phyloP scores from a whole-genome alignment of 35 echinoderm and acorn worm genomes.

The Anneissia japonica region DNA sequence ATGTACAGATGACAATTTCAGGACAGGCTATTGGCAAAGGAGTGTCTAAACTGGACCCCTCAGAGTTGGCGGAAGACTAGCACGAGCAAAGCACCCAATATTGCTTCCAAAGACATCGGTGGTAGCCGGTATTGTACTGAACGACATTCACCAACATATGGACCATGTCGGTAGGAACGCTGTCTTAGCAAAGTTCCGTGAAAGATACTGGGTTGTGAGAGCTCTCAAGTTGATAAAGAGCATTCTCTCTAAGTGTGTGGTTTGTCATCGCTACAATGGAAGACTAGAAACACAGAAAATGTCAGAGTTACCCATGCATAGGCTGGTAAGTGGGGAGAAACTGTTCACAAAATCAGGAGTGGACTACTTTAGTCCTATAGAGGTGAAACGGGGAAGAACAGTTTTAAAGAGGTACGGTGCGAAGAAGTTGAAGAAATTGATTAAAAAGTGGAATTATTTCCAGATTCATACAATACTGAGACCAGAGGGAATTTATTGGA shows the following conservation, averaged over 20 bases:
- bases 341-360: slow-evolving; percentile 46
- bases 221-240: slow-evolving; percentile 15
- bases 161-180: slow-evolving; percentile 34
- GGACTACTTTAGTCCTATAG: slow-evolving; percentile 49
- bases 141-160: slow-evolving; percentile 3
- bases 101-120: slow-evolving; percentile 11
- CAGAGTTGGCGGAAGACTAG: slow-evolving; percentile 37
- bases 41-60: neutral
- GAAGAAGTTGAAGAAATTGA: slow-evolving; percentile 6
- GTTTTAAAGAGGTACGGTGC: neutral
- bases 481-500: slow-evolving; percentile 1
- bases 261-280: slow-evolving; percentile 1
- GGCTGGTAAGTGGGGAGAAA: slow-evolving; percentile 26
- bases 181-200: neutral
- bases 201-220: slow-evolving; percentile 34
- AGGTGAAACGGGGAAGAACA: slow-evolving; percentile 45
- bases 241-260: slow-evolving; percentile 18
- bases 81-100: slow-evolving; percentile 14
- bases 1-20: neutral
- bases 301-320: slow-evolving; percentile 15
- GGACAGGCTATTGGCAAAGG: neutral
- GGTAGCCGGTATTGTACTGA: neutral
- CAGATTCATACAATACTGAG: neutral
- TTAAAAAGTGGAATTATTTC: neutral
- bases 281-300: slow-evolving; percentile 31